phyloP scores from a whole-genome alignment of 2,113 vertebrate species.

The Brachypteracias leptosomus region DNA sequence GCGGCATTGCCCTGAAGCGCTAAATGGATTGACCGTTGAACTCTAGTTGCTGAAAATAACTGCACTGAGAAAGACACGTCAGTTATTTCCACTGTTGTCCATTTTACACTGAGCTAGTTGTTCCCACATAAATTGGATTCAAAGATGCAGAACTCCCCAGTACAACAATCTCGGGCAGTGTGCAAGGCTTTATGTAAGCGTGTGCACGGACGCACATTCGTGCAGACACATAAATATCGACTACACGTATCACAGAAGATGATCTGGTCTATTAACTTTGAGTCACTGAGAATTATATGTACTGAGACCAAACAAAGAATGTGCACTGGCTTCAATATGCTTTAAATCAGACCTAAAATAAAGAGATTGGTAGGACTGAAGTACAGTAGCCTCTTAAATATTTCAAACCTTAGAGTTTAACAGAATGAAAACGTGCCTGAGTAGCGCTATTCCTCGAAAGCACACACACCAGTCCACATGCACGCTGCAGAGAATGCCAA shows the following conservation, averaged over 20 bases:
- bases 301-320: conserved; percentile 9
- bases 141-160: not conserved
- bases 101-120: not conserved
- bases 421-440: not conserved
- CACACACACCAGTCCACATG: not conserved
- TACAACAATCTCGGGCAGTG: not conserved
- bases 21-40: not conserved
- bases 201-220: accelerated
- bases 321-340: not conserved
- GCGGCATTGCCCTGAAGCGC: not conserved
- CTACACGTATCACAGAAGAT: not conserved
- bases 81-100: not conserved
- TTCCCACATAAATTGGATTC: not conserved
- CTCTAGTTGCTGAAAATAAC: not conserved
- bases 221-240: conserved; percentile 31
- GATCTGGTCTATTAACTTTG: conserved; percentile 41
- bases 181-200: not conserved
- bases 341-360: conserved; percentile 36
- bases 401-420: not conserved
- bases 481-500: not conserved
- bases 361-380: not conserved
- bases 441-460: not conserved
- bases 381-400: not conserved
- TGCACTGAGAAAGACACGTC: not conserved
- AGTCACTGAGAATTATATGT: conserved; percentile 3